Base-by-base conservation (phyloP, 2,797 vertebrate genomes). In the Cichlasoma orientale region DNA sequence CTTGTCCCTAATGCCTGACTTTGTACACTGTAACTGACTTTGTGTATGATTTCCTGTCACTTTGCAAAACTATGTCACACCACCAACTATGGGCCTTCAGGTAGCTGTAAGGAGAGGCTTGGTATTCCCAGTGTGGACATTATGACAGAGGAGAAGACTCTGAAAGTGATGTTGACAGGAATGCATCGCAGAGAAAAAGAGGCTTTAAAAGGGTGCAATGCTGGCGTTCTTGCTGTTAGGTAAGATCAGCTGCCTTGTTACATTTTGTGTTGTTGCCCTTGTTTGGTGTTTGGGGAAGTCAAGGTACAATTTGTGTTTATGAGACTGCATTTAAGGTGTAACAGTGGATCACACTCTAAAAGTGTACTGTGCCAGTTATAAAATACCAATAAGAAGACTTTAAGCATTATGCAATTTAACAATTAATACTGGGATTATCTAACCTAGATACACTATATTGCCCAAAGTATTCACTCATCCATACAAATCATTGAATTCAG, bases 371-470 rank as follows among this genome's bases (percentile, higher is more conserved):
- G 38, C 25, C 9, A 47, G 23, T 4, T 41, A 13, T 44, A 44
- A 44, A 14, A 44, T 14, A 44, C 12, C 41, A 44, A 44, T 44
- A 44, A 44, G 11, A 41, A 41, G 12, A 12, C 38, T 41, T 82
- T 80, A 77, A 81, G 70, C 52, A 72, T 80, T 72, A 29, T 86
- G 52, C 80, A 54, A 54, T 33, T 54, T 10, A 2, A 38, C 61
- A 72, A 77, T 90, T 87, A 88, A 87, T 86, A 88, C 87, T 90
- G 25, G 81, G n/a, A 88, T 83, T 1, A 53, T 21, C 71, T 14
- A 8, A 33, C 31, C 8, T 33, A 33, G 31, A 33, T 33, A 33
- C 7, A 33, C 31, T 33, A 33, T 33, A 33, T 33, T 33, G 31
- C 31, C 31, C 8, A 33, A 33, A 33, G 7, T 33, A 33, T 33